phyloP scores from a whole-genome alignment of 2,113 vertebrate genomes.

The Rafetus swinhoei region DNA sequence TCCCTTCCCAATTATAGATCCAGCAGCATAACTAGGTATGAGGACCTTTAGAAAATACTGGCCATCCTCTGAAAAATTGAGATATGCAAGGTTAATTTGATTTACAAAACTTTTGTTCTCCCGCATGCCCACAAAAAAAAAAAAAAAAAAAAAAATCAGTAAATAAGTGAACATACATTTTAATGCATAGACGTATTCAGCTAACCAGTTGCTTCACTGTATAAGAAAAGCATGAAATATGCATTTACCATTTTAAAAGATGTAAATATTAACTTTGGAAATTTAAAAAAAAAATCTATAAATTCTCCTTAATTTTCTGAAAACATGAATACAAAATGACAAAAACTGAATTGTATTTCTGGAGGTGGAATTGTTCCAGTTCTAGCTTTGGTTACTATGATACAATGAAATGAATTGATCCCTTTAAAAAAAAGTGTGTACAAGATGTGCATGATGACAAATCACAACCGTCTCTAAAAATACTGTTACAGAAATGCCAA shows the following conservation, averaged over 20 bases:
- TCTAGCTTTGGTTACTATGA: constrained; percentile 50
- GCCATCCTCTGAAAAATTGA: constrained; percentile 89
- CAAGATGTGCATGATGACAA: constrained; percentile 60
- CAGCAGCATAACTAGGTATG: constrained; percentile 93
- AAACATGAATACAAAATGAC: constrained; percentile 55
- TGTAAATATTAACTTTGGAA: constrained; percentile 24
- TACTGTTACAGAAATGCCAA: constrained; percentile 59
- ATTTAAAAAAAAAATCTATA: constrained; percentile 48
- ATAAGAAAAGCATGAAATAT: constrained; percentile 19
- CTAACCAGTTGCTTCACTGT: constrained; percentile 65
- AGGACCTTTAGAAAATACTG: constrained; percentile 94
- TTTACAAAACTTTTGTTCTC: constrained; percentile 43
- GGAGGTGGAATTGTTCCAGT: constrained; percentile 44
- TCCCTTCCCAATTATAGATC: constrained; percentile 94
- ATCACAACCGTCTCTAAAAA: constrained; percentile 68
- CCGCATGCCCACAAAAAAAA: constrained; percentile 60
- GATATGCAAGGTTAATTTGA: constrained; percentile 76
- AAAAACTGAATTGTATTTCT: constrained; percentile 69
- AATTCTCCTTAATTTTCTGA: constrained; percentile 44
- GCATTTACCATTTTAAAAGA: constrained; percentile 44
- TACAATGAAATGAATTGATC: constrained; percentile 52
- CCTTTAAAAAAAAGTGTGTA: constrained; percentile 52
- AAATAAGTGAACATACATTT: constrained; percentile 20
- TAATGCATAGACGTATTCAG: constrained; percentile 21
- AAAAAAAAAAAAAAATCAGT: constrained; percentile 46